Evolutionary conservation across 2,888 invertebrate genomes (phyloP).

Genomic region (Tenthredo distinguenda): DNA sequence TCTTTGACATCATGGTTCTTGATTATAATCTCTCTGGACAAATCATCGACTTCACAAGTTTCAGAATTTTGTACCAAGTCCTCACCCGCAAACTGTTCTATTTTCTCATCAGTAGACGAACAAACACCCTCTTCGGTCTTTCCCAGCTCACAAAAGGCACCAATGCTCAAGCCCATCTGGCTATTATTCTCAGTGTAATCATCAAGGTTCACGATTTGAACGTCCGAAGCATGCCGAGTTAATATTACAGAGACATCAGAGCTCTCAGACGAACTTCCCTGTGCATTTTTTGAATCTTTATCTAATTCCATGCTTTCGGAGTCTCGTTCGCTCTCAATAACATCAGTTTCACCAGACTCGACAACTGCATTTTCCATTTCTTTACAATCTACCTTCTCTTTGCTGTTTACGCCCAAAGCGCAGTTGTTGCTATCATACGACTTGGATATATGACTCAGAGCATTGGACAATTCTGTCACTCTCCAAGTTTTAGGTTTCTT

Average conservation of each 20-base stretch:
- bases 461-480: slow-evolving; percentile 45
- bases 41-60: background rate
- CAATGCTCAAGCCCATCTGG: background rate
- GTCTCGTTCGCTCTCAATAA: background rate
- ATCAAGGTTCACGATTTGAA: slow-evolving; percentile 14
- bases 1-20: background rate
- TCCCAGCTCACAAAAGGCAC: background rate
- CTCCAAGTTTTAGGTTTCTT: background rate
- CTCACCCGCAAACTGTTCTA: background rate
- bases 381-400: slow-evolving; percentile 1
- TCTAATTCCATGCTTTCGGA: background rate
- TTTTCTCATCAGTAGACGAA: background rate
- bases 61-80: background rate
- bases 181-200: slow-evolving; percentile 10
- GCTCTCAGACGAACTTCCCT: slow-evolving; percentile 7
- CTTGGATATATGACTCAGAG: slow-evolving; percentile 50
- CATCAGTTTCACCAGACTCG: background rate
- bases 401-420: slow-evolving; percentile 18
- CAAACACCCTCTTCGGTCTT: background rate
- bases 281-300: background rate
- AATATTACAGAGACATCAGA: slow-evolving; percentile 29
- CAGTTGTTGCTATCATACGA: slow-evolving; percentile 52
- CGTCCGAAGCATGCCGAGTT: background rate
- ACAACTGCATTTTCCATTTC: background rate
- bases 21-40: background rate